Evolutionary conservation across 2,888 invertebrate species (phyloP), one percentile per base, ranked within the genome.

Genomic region (Caenorhabditis zanzibari): DNA sequence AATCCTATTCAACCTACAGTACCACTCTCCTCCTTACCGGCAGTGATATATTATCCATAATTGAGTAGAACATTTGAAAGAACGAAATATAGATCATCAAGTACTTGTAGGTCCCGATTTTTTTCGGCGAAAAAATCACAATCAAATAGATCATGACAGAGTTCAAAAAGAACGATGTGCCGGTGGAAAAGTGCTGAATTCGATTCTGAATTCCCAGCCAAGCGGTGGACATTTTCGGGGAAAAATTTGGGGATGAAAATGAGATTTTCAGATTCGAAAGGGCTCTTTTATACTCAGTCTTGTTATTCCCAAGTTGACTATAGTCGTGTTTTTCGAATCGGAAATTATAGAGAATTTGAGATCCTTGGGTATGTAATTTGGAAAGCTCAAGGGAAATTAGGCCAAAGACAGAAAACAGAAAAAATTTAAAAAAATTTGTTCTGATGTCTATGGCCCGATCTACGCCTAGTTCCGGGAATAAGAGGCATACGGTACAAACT

Each of bases 51-150:
- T 19, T 35, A 35, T 75, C 81, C 74, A 81, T 74, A 3, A 81
- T 28, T 0, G 81, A 81, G 22, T 75, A 81, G 28, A 81, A 61
- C 24, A 81, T 69, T 81, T 81, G 69, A 19, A 81, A 81, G 6
- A 63, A 19, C 12, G 81, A 81, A 16, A 81, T 81, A 28, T 75
- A 81, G 4, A 81, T 19, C 81, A 81, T 75, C 35, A 81, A 22
- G 22, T 58, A 81, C 28, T 81, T 81, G 41, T 81, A 81, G 14
- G 69, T 47, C 12, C 69, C 73, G 16, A 69, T 63, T 38, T 75
- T 81, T 32, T 69, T 74, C n/a, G 79, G 79, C 5, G 79, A 79
- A 24, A 35, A 72, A 16, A 69, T 64, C 2, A 72, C 6, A 22
- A 79, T 79, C 3, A 79, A 44, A 22, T 59, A 61, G 44, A 81